Percentiles rank a stretch among this genome's conserved stretches.
Conservation (phyloP, 1,140 invertebrate species). For the Orchesella cincta region DNA sequence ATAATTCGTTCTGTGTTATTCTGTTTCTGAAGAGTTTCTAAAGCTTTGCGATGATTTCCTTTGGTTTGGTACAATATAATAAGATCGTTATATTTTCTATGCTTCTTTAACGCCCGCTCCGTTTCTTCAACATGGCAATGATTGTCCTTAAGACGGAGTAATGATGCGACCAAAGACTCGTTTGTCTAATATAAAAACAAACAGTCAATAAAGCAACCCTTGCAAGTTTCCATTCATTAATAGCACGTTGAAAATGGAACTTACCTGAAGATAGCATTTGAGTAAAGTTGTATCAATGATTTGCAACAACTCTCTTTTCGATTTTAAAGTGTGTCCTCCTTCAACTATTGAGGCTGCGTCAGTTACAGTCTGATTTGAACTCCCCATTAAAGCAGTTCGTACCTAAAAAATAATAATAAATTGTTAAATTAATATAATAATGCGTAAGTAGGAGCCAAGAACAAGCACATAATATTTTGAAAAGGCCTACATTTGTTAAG, state of each 20-base stretch:
- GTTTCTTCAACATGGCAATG: conserved; percentile 93
- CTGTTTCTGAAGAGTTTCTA: conserved; percentile 83
- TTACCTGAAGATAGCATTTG: conserved; percentile 91
- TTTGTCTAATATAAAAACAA: conserved; percentile 72
- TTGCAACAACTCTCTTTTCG: conserved; percentile 72
- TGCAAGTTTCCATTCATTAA: background rate
- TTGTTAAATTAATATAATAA: background rate
- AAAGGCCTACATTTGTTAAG: conserved; percentile 72
- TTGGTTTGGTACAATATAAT: conserved; percentile 95
- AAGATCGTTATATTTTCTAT: conserved; percentile 87
- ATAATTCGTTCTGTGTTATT: conserved; percentile 78
- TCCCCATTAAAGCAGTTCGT: conserved; percentile 60
- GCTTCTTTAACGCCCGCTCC: conserved; percentile 80
- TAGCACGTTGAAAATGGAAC: background rate
- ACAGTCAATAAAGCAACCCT: background rate
- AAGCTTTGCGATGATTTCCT: conserved; percentile 84
- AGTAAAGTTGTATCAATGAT: conserved; percentile 95
- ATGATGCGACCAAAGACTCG: conserved; percentile 85
- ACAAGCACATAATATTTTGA: background rate
- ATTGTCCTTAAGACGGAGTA: conserved; percentile 82
- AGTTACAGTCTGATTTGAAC: conserved; percentile 53
- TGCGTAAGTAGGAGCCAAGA: too few species aligned
- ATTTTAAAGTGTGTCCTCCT: conserved; percentile 57
- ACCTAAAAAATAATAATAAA: conserved; percentile 47
- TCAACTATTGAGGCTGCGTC: conserved; percentile 56